These are phyloP conservation scores for Odontesthes bonariensis DNA, from an alignment of 2,113 vertebrate species.

Conservation along the genomic window DNA sequence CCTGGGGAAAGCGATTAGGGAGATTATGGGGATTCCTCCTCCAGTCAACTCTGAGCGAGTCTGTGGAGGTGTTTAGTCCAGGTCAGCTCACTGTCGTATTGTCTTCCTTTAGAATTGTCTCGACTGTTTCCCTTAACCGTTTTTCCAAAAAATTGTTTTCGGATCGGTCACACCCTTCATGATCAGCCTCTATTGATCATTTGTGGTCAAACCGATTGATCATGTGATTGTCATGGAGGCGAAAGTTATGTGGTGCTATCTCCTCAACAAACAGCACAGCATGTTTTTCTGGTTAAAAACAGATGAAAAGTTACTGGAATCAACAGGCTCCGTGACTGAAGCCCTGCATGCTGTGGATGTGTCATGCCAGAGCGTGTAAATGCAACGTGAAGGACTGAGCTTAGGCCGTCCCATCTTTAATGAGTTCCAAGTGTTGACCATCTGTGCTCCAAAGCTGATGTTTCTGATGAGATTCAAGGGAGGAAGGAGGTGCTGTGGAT, in stretches of 20 bases:
- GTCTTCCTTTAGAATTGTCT: neutral
- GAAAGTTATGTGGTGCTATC: neutral
- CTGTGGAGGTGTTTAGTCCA: slow-evolving; percentile 54
- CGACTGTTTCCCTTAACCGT: too few relatives aligned
- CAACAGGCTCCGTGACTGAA: slow-evolving; percentile 25
- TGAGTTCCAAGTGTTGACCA: slow-evolving; percentile 63
- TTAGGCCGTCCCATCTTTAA: slow-evolving; percentile 41
- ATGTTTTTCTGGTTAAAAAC: slow-evolving; percentile 3
- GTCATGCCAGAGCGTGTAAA: slow-evolving; percentile 32
- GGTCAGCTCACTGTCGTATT: slow-evolving; percentile 28
- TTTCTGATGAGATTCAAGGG: neutral
- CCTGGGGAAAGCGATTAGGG: slow-evolving; percentile 77
- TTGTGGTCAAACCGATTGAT: slow-evolving; percentile 13
- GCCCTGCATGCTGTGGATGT: neutral
- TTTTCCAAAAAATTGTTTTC: neutral
- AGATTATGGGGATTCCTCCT: slow-evolving; percentile 77
- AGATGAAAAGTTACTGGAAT: slow-evolving; percentile 17
- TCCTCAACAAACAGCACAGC: neutral
- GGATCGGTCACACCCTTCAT: neutral
- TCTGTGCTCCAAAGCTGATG: slow-evolving; percentile 48
- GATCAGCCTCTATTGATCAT: neutral
- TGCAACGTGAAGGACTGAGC: slow-evolving; percentile 33
- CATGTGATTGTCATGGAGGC: neutral
- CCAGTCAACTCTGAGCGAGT: slow-evolving; percentile 44
- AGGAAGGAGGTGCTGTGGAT: slow-evolving; percentile 29